Percentiles rank a stretch among this genome's conserved stretches.
Conservation (phyloP, 1,140 invertebrate genomes). For the Drosophila lowei region DNA sequence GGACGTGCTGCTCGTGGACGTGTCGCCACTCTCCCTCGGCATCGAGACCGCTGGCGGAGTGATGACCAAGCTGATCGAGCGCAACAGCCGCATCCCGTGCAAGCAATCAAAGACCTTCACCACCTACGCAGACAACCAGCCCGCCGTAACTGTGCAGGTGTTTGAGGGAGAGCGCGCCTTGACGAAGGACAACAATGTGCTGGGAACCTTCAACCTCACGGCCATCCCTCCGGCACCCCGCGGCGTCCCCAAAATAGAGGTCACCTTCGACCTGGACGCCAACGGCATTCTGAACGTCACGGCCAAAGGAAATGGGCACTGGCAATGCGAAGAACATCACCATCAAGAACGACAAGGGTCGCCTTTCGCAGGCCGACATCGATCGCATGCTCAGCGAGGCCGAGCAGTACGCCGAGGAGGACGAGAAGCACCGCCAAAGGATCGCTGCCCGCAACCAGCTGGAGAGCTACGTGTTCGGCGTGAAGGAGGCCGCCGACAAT, state of each 20-base stretch:
- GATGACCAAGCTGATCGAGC: conserved; percentile 87
- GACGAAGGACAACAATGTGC: conserved; percentile 89
- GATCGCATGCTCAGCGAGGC: conserved; percentile 87
- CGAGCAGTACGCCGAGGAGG: conserved; percentile 87
- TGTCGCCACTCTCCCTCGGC: conserved; percentile 85
- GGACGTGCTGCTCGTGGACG: conserved; percentile 85
- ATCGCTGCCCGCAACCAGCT: conserved; percentile 86
- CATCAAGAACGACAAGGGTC: conserved; percentile 93
- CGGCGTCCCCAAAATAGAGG: conserved; percentile 90
- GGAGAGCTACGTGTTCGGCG: conserved; percentile 89
- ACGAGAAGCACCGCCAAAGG: conserved; percentile 87
- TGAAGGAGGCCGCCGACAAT: conserved; percentile 85
- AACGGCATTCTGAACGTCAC: conserved; percentile 86
- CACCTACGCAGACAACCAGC: conserved; percentile 89
- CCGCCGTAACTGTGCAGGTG: conserved; percentile 87
- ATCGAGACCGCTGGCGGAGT: conserved; percentile 86
- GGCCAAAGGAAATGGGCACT: conserved; percentile 84
- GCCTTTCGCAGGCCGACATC: conserved; percentile 91
- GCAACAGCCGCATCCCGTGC: conserved; percentile 87
- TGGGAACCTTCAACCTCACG: conserved; percentile 90
- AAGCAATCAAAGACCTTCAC: conserved; percentile 87
- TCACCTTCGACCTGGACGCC: conserved; percentile 86
- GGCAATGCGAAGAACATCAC: conserved; percentile 89
- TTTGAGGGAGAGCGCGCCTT: conserved; percentile 88
- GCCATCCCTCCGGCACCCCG: conserved; percentile 93